Evolutionary conservation across 2,888 invertebrate genomes (phyloP).

Genomic region (Tetranychus piercei): DNA sequence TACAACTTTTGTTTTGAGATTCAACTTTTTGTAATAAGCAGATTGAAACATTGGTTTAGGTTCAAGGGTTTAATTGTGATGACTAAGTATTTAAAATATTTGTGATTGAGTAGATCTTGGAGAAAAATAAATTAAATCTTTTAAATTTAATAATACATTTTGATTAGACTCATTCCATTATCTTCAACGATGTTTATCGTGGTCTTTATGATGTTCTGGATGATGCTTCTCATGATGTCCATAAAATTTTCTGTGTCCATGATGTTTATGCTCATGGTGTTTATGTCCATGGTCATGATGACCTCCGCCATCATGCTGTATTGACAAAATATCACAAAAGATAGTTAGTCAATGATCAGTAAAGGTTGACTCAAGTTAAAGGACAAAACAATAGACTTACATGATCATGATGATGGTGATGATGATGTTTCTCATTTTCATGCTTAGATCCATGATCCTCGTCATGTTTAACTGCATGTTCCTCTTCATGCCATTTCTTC

Average conservation of each 20-base stretch:
- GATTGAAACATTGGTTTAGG: too few relatives aligned
- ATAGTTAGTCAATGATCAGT: not conserved
- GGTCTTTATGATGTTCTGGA: not conserved
- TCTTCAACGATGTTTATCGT: not conserved
- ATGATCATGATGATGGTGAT: slow-evolving; percentile 3
- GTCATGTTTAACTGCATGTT: not conserved
- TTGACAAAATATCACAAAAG: not conserved
- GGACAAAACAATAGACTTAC: not conserved
- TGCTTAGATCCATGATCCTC: slow-evolving; percentile 2
- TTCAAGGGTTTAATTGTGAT: too few relatives aligned
- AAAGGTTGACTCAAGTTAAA: not conserved
- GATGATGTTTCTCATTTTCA: not conserved
- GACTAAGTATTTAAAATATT: too few relatives aligned
- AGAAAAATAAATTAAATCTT: too few relatives aligned
- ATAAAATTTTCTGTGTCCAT: not conserved
- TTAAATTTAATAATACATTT: too few relatives aligned
- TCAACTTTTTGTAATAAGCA: too few relatives aligned
- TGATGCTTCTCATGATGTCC: not conserved
- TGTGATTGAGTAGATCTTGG: too few relatives aligned
- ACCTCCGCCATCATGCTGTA: not conserved
- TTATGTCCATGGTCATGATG: not conserved
- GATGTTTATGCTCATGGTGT: not conserved
- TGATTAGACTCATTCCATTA: too few relatives aligned
- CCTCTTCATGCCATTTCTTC: slow-evolving; percentile 9
- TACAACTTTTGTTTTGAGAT: too few relatives aligned